Conservation (phyloP, 2,888 invertebrate genomes). For the Osmoderma eremita region DNA sequence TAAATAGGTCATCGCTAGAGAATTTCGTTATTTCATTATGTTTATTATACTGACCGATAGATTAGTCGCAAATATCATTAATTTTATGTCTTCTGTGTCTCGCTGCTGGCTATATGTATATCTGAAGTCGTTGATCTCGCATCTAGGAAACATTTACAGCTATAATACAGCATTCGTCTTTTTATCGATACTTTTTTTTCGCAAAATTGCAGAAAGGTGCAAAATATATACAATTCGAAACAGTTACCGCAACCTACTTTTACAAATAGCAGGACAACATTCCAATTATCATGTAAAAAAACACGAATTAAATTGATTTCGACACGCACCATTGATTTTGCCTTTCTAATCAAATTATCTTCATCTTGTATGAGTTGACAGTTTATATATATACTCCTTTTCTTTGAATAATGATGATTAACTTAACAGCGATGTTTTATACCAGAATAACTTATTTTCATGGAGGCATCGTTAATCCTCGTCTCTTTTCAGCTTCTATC, state of each 20-base stretch:
- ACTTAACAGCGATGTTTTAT: no score
- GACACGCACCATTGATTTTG: no score
- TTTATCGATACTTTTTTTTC: not conserved
- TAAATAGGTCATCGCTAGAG: not conserved
- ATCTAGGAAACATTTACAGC: not conserved
- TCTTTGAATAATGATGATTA: conserved; percentile 34
- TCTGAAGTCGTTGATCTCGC: conserved; percentile 19
- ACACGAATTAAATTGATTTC: no score
- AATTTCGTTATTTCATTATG: not conserved
- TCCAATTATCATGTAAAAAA: no score
- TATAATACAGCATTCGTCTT: not conserved
- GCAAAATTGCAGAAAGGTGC: not conserved
- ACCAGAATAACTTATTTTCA: no score
- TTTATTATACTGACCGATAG: not conserved
- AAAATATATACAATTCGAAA: not conserved
- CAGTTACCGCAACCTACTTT: not conserved
- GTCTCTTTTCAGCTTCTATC: no score
- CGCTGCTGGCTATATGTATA: not conserved
- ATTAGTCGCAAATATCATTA: not conserved
- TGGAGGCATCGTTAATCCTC: no score
- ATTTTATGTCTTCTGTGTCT: not conserved
- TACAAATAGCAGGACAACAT: no score
- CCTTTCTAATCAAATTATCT: conserved; percentile 22
- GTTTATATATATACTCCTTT: conserved; percentile 12
- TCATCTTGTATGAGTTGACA: conserved; percentile 22